phyloP scores from a whole-genome alignment of 2,797 vertebrate species.

The Nasua narica region DNA sequence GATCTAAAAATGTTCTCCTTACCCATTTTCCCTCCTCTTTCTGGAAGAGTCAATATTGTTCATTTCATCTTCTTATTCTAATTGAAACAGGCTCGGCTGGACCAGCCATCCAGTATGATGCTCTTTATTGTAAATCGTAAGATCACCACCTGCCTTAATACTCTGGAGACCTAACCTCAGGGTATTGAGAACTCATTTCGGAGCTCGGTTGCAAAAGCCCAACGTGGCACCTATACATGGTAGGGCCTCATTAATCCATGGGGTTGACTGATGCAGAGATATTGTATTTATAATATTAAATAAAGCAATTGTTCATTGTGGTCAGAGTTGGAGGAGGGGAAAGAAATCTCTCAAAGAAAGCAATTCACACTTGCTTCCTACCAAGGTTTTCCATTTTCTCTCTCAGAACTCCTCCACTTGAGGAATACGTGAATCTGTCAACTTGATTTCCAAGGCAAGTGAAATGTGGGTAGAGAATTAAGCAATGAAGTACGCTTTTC shows the following conservation, averaged over 20 bases:
- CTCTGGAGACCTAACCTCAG: neutral
- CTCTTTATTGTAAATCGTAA: neutral
- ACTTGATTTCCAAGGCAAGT: neutral
- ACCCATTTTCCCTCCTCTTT: neutral
- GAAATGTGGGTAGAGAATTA: neutral
- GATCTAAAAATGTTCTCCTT: neutral
- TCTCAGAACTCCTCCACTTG: neutral
- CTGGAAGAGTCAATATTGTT: neutral
- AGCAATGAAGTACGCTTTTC: neutral
- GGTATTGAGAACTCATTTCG: neutral
- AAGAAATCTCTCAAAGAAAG: neutral
- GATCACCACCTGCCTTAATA: neutral
- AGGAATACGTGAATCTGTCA: neutral
- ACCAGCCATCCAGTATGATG: neutral
- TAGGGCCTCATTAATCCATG: neutral
- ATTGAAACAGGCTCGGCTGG: neutral
- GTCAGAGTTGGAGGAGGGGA: neutral
- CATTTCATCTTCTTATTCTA: neutral
- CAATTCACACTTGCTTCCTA: neutral
- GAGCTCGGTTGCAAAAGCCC: neutral
- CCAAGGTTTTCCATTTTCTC: neutral
- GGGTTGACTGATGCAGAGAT: neutral
- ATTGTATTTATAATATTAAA: neutral
- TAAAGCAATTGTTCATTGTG: neutral
- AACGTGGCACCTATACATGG: rapidly evolving